phyloP scores from a whole-genome alignment of 2,113 vertebrate genomes.

The Trinectes maculatus region DNA sequence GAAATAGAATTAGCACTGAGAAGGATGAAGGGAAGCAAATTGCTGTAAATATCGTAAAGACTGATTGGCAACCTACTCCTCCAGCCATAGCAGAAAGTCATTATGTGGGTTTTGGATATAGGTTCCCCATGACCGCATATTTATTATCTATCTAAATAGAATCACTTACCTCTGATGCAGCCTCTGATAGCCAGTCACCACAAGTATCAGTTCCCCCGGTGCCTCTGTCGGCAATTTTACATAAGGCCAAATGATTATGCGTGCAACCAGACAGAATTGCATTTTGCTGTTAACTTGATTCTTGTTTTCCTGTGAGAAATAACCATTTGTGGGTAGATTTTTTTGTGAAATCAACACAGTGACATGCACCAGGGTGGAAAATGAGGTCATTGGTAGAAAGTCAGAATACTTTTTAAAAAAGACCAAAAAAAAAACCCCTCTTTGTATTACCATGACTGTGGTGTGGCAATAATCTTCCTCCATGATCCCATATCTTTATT shows the following conservation, averaged over 20 bases:
- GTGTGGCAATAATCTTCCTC: conserved; percentile 14
- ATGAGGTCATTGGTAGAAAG: conserved; percentile 43
- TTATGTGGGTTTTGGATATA: conserved; percentile 80
- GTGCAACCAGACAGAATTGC: conserved; percentile 59
- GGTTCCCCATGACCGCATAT: conserved; percentile 81
- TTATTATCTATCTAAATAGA: conserved; percentile 84
- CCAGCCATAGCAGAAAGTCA: conserved; percentile 74
- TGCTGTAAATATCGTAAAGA: conserved; percentile 75
- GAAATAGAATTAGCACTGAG: conserved; percentile 73
- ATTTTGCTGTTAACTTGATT: conserved; percentile 69
- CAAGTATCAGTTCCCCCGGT: conserved; percentile 69
- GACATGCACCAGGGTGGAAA: conserved; percentile 44
- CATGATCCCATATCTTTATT: conserved; percentile 30
- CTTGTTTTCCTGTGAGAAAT: conserved; percentile 60
- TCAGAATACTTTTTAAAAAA: conserved; percentile 23
- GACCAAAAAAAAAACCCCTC: conserved; percentile 25
- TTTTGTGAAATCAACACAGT: conserved; percentile 44
- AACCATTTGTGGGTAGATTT: conserved; percentile 42
- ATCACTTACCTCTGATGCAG: conserved; percentile 82
- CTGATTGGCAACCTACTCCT: conserved; percentile 64
- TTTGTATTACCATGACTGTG: conserved; percentile 14
- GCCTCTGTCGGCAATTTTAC: conserved; percentile 66
- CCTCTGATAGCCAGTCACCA: conserved; percentile 77
- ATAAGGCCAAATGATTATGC: conserved; percentile 66
- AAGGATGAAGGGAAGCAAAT: conserved; percentile 64